A percentile compares a stretch with the other conserved stretches of the same genome.
Conservation (phyloP, 2,113 vertebrate species). For the Herpailurus yagouaroundi region DNA sequence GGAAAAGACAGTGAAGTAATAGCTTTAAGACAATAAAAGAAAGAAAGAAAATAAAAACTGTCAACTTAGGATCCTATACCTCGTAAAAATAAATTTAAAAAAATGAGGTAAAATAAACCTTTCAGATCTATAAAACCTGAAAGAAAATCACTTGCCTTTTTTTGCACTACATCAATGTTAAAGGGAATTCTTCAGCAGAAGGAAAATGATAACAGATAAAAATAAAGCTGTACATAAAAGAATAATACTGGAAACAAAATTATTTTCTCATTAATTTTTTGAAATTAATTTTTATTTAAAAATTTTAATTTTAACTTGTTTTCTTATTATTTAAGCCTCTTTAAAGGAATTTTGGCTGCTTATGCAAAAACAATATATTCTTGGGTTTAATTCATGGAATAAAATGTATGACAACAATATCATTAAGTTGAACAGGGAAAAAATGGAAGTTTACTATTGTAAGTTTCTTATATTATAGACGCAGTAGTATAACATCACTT, state of each 20-base stretch:
- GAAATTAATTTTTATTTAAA: neutral
- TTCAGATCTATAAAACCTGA: neutral
- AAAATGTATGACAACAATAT: neutral
- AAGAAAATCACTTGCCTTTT: neutral
- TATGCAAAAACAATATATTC: neutral
- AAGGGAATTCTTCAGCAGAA: neutral
- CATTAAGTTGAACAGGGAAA: neutral
- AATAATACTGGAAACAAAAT: neutral
- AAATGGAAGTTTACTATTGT: neutral
- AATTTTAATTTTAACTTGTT: neutral
- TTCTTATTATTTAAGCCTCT: neutral
- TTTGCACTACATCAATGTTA: neutral
- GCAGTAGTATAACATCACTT: neutral
- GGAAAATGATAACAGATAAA: neutral
- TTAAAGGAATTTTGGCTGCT: neutral
- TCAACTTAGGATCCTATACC: neutral
- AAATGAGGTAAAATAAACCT: neutral
- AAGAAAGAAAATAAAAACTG: neutral
- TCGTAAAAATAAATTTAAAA: neutral
- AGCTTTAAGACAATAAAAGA: neutral
- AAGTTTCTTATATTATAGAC: neutral
- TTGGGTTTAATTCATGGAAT: neutral
- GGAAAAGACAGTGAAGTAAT: neutral
- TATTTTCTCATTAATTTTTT: neutral
- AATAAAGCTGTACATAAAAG: neutral